These are phyloP conservation scores for Crossocerus cetratus DNA, from an alignment of 2,888 invertebrate species.

Conservation along the genomic window DNA sequence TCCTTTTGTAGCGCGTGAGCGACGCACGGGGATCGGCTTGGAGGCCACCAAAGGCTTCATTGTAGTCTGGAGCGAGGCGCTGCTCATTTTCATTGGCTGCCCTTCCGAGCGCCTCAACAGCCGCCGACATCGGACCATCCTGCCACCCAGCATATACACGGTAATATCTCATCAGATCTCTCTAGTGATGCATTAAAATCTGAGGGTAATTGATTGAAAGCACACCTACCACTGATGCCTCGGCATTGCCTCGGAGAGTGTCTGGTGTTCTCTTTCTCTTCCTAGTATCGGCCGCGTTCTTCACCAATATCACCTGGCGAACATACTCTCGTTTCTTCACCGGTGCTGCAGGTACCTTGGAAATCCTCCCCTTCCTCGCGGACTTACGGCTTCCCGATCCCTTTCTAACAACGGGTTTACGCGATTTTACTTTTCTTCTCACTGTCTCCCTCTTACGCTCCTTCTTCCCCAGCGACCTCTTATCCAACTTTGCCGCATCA, in stretches of 20 bases:
- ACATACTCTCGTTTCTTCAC: conserved; percentile 43
- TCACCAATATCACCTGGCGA: conserved; percentile 43
- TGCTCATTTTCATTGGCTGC: conserved; percentile 50
- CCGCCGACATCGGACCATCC: background rate
- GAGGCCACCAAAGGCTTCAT: conserved; percentile 66
- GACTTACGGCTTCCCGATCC: background rate
- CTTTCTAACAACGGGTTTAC: background rate
- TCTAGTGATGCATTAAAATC: too few relatives aligned
- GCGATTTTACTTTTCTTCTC: conserved; percentile 25
- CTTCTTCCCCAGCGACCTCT: conserved; percentile 7
- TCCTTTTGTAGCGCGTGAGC: conserved; percentile 64
- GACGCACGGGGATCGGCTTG: conserved; percentile 54
- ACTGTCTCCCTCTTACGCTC: conserved; percentile 20
- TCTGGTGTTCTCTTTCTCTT: conserved; percentile 30
- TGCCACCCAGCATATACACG: background rate
- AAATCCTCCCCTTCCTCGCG: background rate
- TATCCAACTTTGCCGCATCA: background rate
- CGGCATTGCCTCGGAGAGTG: background rate
- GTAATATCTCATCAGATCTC: background rate
- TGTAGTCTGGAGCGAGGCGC: conserved; percentile 59
- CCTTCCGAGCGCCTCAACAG: background rate
- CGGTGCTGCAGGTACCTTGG: conserved; percentile 4
- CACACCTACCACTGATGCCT: background rate
- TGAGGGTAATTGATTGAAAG: background rate
- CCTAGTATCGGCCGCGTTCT: conserved; percentile 25